phyloP scores from a whole-genome alignment of 2,113 vertebrate genomes.

The Morphnarchus princeps region DNA sequence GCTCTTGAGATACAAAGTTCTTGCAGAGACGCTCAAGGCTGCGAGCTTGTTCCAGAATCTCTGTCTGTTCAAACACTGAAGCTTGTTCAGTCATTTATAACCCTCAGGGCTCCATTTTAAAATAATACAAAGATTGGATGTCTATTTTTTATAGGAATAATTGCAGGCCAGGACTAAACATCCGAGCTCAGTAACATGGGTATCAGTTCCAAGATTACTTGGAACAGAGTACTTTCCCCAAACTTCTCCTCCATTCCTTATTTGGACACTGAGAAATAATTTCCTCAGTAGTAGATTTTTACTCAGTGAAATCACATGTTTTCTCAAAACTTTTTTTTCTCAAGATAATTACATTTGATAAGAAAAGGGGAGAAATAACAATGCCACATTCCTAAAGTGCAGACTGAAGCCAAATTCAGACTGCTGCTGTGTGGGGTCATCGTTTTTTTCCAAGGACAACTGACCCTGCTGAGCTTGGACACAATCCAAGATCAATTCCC shows the following conservation, averaged over 20 bases:
- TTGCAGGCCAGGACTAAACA: constrained; percentile 50
- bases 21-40: neutral
- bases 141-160: constrained; percentile 27
- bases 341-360: constrained; percentile 78
- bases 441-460: constrained; percentile 39
- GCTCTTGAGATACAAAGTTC: neutral
- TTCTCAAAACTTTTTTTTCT: constrained; percentile 66
- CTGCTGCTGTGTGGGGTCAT: constrained; percentile 65
- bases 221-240: constrained; percentile 31
- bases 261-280: constrained; percentile 74
- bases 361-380: constrained; percentile 75
- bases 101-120: constrained; percentile 24
- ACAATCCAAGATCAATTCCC: constrained; percentile 66
- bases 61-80: constrained; percentile 18
- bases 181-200: constrained; percentile 36
- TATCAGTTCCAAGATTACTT: constrained; percentile 46
- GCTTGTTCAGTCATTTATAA: constrained; percentile 18
- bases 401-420: constrained; percentile 52
- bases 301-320: constrained; percentile 83
- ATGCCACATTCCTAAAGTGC: constrained; percentile 69
- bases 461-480: constrained; percentile 63
- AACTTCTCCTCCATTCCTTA: constrained; percentile 72
- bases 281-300: constrained; percentile 81
- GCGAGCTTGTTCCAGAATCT: neutral
- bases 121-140: neutral